Evolutionary conservation across 2,113 vertebrate genomes (phyloP).

Genomic region (Rhinopomastus cyanomelas): DNA sequence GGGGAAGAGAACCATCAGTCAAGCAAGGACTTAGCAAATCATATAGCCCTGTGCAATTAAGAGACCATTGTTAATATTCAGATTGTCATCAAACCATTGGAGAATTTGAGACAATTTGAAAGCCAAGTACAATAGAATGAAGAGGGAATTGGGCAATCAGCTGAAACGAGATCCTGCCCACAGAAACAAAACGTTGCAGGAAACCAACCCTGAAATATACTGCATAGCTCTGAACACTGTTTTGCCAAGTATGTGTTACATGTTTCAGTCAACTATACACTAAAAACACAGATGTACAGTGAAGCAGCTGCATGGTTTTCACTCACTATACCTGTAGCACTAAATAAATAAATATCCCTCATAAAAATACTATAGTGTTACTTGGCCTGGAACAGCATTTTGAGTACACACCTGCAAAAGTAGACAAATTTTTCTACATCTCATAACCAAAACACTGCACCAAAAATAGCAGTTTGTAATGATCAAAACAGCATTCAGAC

Average conservation of each 20-base stretch:
- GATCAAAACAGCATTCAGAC: constrained; percentile 31
- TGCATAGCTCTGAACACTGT: constrained; percentile 16
- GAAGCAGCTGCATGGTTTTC: constrained; percentile 61
- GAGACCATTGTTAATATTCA: constrained; percentile 71
- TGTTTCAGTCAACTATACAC: background rate
- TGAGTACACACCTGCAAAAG: constrained; percentile 45
- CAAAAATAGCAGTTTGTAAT: constrained; percentile 53
- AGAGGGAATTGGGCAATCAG: constrained; percentile 72
- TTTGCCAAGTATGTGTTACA: constrained; percentile 41
- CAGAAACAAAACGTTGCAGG: constrained; percentile 65
- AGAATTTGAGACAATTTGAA: constrained; percentile 76
- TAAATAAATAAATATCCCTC: constrained; percentile 59
- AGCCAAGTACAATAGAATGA: constrained; percentile 71
- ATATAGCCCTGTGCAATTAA: constrained; percentile 70
- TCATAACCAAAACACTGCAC: constrained; percentile 55
- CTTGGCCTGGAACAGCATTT: constrained; percentile 42
- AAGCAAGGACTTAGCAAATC: constrained; percentile 60
- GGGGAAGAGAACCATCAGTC: constrained; percentile 10
- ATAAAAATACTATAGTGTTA: constrained; percentile 38
- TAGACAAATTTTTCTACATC: constrained; percentile 52
- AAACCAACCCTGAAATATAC: constrained; percentile 26
- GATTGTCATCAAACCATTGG: constrained; percentile 70
- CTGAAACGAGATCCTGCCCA: constrained; percentile 70
- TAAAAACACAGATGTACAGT: constrained; percentile 56
- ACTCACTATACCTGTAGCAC: constrained; percentile 44